Evolutionary conservation across 1,140 invertebrate genomes (phyloP).

Genomic region (Sinella curviseta): DNA sequence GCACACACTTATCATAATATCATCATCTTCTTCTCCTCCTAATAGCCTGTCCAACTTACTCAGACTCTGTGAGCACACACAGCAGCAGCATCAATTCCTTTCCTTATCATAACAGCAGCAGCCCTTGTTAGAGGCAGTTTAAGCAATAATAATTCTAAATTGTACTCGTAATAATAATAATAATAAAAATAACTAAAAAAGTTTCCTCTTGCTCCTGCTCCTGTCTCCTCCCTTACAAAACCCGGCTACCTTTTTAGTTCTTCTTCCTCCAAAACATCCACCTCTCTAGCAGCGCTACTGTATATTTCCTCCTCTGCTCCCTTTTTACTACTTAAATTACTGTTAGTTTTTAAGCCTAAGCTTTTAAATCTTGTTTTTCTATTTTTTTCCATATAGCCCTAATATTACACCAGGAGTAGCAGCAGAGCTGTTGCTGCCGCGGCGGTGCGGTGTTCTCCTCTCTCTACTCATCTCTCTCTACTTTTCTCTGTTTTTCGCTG

Average conservation of each 20-base stretch:
- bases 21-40: not conserved
- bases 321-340: too few relatives aligned
- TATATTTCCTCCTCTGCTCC: too few relatives aligned
- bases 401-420: too few relatives aligned
- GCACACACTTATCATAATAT: too few relatives aligned
- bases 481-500: not conserved
- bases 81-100: not conserved
- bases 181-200: not conserved
- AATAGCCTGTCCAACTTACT: too few relatives aligned
- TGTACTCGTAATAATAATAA: conserved; percentile 25
- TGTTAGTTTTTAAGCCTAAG: not conserved
- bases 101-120: not conserved
- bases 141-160: conserved; percentile 25
- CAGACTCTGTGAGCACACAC: not conserved
- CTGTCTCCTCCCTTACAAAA: too few relatives aligned
- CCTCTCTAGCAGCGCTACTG: too few relatives aligned
- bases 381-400: not conserved
- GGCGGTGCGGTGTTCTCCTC: too few relatives aligned
- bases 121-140: conserved; percentile 21
- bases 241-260: too few relatives aligned
- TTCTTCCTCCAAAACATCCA: too few relatives aligned
- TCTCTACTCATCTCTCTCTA: not conserved
- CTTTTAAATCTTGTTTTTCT: conserved; percentile 19
- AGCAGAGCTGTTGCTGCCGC: not conserved
- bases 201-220: not conserved